phyloP scores from a whole-genome alignment of 2,888 invertebrate genomes.

The Nephrotoma appendiculata region DNA sequence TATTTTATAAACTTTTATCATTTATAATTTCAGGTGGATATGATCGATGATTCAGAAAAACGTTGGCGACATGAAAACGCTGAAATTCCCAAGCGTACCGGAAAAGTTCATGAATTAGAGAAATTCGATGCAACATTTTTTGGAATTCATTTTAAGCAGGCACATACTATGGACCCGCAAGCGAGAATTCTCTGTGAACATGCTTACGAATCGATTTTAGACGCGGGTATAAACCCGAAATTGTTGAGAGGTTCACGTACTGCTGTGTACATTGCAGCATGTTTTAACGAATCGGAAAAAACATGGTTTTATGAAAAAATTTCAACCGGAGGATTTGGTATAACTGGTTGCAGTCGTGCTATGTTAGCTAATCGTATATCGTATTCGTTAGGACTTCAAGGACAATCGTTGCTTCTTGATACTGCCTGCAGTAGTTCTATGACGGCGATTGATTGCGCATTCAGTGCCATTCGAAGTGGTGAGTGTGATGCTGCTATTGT shows the following conservation, averaged over 20 bases:
- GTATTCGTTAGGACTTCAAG: slow-evolving; percentile 73
- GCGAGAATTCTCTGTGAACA: slow-evolving; percentile 62
- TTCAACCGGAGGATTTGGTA: slow-evolving; percentile 34
- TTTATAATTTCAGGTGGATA: slow-evolving; percentile 43
- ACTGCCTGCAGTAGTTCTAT: slow-evolving; percentile 93
- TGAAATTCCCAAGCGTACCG: slow-evolving; percentile 59
- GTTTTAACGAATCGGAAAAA: slow-evolving; percentile 57
- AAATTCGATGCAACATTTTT: slow-evolving; percentile 68
- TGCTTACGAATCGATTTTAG: slow-evolving; percentile 63
- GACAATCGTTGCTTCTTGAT: slow-evolving; percentile 79
- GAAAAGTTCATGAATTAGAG: slow-evolving; percentile 51
- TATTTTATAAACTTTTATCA: slow-evolving; percentile 13
- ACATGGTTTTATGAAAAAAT: slow-evolving; percentile 54
- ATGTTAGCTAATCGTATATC: slow-evolving; percentile 88
- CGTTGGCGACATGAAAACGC: slow-evolving; percentile 61
- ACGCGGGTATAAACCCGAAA: slow-evolving; percentile 56
- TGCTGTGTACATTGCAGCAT: slow-evolving; percentile 60
- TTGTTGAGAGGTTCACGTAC: slow-evolving; percentile 48
- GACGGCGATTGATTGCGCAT: slow-evolving; percentile 72
- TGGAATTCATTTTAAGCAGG: slow-evolving; percentile 59
- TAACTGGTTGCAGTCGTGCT: slow-evolving; percentile 61
- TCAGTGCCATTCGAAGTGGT: slow-evolving; percentile 58
- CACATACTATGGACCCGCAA: slow-evolving; percentile 64
- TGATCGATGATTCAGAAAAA: slow-evolving; percentile 65
- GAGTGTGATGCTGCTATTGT: slow-evolving; percentile 82